Evolutionary conservation across 1,140 invertebrate species (phyloP).

Genomic region (Antheraea pernyi): DNA sequence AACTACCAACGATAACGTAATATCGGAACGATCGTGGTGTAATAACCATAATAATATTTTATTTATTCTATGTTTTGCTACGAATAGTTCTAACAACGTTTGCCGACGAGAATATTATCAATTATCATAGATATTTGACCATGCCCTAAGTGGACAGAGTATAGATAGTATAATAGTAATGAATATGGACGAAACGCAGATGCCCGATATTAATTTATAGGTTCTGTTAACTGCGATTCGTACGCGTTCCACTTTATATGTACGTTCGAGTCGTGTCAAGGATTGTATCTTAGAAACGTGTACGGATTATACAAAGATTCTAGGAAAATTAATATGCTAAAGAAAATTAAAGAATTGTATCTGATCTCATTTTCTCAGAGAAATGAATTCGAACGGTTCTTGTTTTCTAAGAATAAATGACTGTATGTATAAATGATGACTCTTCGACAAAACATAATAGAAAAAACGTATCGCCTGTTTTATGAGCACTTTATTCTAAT

Average conservation of each 20-base stretch:
- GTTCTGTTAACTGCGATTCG: not conserved
- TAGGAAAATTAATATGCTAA: not conserved
- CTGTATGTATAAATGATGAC: conserved; percentile 21
- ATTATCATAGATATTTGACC: conserved; percentile 9
- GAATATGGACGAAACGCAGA: not conserved
- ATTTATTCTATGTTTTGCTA: not conserved
- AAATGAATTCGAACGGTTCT: conserved; percentile 6
- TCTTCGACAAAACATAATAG: conserved; percentile 20
- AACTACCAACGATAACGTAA: not conserved
- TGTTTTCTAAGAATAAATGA: conserved; percentile 16
- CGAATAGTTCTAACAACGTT: not conserved
- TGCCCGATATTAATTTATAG: not conserved
- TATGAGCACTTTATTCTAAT: conserved; percentile 30
- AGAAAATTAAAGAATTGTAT: not conserved
- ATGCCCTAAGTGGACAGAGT: conserved; percentile 6
- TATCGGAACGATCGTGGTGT: not conserved
- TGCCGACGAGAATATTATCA: not conserved
- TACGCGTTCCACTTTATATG: not conserved
- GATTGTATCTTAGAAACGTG: not conserved
- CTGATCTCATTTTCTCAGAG: not conserved
- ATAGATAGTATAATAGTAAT: conserved; percentile 4
- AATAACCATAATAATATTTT: not conserved
- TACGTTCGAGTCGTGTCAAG: not conserved
- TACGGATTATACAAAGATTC: not conserved
- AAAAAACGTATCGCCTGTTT: conserved; percentile 23